Evolutionary conservation across 2,888 invertebrate genomes (phyloP), one percentile per base, ranked within the genome.

Genomic region (Ochlodes sylvanus): DNA sequence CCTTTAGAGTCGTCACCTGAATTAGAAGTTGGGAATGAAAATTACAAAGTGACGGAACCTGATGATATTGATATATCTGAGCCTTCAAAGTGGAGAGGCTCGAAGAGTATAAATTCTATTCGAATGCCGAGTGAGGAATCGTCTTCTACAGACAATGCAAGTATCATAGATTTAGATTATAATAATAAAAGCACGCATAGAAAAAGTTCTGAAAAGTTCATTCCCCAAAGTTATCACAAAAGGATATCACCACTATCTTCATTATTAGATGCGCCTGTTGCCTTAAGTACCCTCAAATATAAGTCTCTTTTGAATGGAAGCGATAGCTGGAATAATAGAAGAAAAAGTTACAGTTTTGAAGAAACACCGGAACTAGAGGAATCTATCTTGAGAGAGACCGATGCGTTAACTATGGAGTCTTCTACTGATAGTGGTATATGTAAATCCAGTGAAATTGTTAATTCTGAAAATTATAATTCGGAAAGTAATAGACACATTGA

Each of bases 351-450:
- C 79, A 96, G 97, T 68, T 97, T 97, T 78, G 93, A 93, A 83
- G 90, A 92, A 65, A 88, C 92, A 1, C 83, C 87, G 34, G 86
- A 91, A 17, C 70, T 87, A 47, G 84, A 85, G 71, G 88, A 89
- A 79, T 83, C 77, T 52, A 83, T 84, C 57, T 74, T 82, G 63
- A 84, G 86, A 69, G 84, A 79, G 69, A 94, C 92, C 75, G 93
- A 91, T 68, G 94, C 92, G 72, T 84, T 93, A 71, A 93, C 95
- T 2, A 95, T 96, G 79, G 96, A 96, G 81, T 96, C 96, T n/a
- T 96, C 96, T 4, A 96, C 96, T 1, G 96, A 96, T 76, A 96
- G 96, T 77, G 96, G 96, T 0, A 94, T 96, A 76, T 96, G 96
- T 72, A 94, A 96, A 77, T 96, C 96, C 0, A 94, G 95, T 19